Evolutionary conservation across 2,113 vertebrate genomes (phyloP).

Genomic region (Lipophrys pholis): DNA sequence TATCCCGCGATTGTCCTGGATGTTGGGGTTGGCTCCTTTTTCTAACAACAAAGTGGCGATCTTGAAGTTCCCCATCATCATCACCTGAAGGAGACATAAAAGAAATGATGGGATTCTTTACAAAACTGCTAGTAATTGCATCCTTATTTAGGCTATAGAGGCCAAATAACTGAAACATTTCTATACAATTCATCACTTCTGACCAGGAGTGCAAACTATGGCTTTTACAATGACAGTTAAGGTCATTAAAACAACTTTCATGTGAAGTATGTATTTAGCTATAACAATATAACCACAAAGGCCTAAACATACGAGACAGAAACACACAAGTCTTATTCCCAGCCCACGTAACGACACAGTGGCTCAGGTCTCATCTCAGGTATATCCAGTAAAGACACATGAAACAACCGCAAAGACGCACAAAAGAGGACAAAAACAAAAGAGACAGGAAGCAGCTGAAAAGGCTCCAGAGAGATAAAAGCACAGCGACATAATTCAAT

Average conservation of each 20-base stretch:
- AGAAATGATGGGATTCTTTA: background rate
- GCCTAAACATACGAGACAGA: no score
- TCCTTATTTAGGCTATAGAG: background rate
- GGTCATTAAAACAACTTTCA: background rate
- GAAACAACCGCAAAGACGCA: no score
- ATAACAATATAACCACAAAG: background rate
- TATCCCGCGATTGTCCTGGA: conserved; percentile 87
- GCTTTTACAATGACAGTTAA: background rate
- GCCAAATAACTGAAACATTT: no score
- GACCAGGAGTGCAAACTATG: background rate
- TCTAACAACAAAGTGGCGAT: conserved; percentile 87
- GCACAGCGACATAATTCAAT: no score
- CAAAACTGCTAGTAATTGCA: background rate
- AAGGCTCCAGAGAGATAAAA: no score
- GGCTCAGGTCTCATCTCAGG: no score
- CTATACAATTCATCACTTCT: background rate
- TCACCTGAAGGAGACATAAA: conserved; percentile 80
- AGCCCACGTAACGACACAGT: no score
- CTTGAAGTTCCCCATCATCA: conserved; percentile 91
- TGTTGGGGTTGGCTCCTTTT: conserved; percentile 88
- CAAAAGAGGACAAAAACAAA: no score
- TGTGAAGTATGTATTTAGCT: background rate
- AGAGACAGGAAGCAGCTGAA: no score
- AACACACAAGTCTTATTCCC: no score
- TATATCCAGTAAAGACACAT: no score